Percentiles rank a stretch among this genome's conserved stretches.
Evolutionary conservation across 2,113 vertebrate species (phyloP).

Genomic region (Opisthocomus hoazin): DNA sequence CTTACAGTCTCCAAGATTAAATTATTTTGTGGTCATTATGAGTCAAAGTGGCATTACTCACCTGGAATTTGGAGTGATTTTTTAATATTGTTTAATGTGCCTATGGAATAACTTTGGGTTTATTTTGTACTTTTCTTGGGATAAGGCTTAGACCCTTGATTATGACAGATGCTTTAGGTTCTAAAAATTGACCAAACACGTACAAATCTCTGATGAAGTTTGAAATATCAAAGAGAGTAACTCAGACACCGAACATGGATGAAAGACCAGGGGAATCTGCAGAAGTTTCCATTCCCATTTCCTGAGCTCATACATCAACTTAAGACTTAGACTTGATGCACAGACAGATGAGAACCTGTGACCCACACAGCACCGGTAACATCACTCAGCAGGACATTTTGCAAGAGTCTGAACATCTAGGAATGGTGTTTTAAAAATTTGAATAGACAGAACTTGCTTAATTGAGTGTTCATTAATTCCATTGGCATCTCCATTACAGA

Average conservation of each 20-base stretch:
- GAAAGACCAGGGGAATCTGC: background rate
- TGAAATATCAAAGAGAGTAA: background rate
- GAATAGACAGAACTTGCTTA: background rate
- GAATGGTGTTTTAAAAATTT: background rate
- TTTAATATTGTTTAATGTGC: background rate
- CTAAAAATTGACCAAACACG: background rate
- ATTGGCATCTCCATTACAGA: background rate
- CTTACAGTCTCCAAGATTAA: background rate
- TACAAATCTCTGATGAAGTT: background rate
- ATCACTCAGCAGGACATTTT: background rate
- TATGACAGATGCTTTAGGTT: background rate
- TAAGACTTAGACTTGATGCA: background rate
- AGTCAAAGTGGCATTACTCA: conserved; percentile 10
- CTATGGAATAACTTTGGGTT: background rate
- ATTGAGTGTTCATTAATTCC: background rate
- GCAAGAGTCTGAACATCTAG: background rate
- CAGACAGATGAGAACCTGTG: background rate
- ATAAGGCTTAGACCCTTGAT: background rate
- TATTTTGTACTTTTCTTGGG: background rate
- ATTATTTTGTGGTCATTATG: background rate
- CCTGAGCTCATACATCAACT: background rate
- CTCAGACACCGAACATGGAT: background rate
- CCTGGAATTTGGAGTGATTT: background rate
- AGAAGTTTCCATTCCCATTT: background rate
- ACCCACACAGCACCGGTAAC: background rate